phyloP scores from a whole-genome alignment of 2,888 invertebrate species.

The Drosophila putrida region DNA sequence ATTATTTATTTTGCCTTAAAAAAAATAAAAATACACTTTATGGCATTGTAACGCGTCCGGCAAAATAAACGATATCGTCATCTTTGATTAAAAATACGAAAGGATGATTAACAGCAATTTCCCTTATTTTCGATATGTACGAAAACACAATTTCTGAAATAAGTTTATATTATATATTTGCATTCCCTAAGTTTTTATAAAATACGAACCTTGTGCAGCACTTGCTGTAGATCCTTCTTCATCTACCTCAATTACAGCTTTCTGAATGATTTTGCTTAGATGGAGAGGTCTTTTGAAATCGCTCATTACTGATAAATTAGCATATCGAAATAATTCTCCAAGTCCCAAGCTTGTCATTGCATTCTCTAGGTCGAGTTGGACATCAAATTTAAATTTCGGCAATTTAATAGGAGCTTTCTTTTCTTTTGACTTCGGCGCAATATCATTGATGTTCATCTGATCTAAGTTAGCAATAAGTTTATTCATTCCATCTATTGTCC shows the following conservation, averaged over 20 bases:
- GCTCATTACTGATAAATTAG: not conserved
- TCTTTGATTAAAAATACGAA: not conserved
- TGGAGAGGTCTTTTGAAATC: not conserved
- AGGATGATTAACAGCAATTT: not conserved
- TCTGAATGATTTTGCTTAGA: not conserved
- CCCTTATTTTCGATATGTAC: too few relatives aligned
- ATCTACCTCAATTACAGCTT: not conserved
- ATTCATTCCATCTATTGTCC: not conserved
- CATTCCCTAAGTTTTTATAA: not conserved
- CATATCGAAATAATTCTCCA: not conserved
- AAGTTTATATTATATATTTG: not conserved
- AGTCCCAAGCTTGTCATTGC: not conserved
- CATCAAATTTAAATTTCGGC: conserved; percentile 1
- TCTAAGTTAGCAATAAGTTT: not conserved
- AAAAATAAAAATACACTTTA: too few relatives aligned
- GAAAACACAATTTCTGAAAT: too few relatives aligned
- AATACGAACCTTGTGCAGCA: not conserved
- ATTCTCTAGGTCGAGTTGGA: not conserved
- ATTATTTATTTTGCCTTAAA: too few relatives aligned
- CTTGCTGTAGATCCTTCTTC: not conserved
- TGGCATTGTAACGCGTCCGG: not conserved
- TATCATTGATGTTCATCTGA: not conserved
- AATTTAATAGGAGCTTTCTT: not conserved
- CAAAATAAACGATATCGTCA: not conserved
- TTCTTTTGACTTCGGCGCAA: not conserved